Evolutionary conservation across 2,888 invertebrate genomes (phyloP).

Genomic region (Apotomis turbidana): DNA sequence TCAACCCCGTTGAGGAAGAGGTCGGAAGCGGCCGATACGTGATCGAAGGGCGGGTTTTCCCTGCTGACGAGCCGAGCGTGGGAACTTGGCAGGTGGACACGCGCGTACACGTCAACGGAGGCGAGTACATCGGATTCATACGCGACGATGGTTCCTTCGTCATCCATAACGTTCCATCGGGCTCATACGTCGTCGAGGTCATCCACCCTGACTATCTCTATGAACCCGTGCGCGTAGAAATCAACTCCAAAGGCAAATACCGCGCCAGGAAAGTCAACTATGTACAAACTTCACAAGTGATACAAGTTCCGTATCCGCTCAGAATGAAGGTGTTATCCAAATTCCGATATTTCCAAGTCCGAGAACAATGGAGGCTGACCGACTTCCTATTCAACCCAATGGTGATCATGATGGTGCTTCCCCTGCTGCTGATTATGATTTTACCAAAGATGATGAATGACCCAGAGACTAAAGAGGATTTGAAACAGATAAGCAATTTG

Average conservation of each 20-base stretch:
- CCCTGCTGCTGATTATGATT: conserved; percentile 94
- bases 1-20: conserved; percentile 69
- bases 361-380: conserved; percentile 98
- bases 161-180: conserved; percentile 93
- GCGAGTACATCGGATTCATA: conserved; percentile 93
- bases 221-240: conserved; percentile 97
- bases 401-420: conserved; percentile 99
- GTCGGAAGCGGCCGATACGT: conserved; percentile 84
- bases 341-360: conserved; percentile 94
- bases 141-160: conserved; percentile 96
- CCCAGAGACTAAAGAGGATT: conserved; percentile 97
- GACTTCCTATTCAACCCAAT: conserved; percentile 98
- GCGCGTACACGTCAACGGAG: conserved; percentile 93
- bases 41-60: conserved; percentile 92
- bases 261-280: conserved; percentile 97
- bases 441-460: conserved; percentile 99
- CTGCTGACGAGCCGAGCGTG: conserved; percentile 85
- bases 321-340: conserved; percentile 92
- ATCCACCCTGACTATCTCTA: conserved; percentile 95
- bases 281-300: conserved; percentile 95
- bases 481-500: conserved; percentile 94
- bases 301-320: conserved; percentile 96
- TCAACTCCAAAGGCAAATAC: conserved; percentile 98
- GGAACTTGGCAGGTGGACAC: conserved; percentile 91
- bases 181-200: conserved; percentile 97